Base-by-base conservation (phyloP, 2,888 invertebrate species). In the Saturnia pavonia region DNA sequence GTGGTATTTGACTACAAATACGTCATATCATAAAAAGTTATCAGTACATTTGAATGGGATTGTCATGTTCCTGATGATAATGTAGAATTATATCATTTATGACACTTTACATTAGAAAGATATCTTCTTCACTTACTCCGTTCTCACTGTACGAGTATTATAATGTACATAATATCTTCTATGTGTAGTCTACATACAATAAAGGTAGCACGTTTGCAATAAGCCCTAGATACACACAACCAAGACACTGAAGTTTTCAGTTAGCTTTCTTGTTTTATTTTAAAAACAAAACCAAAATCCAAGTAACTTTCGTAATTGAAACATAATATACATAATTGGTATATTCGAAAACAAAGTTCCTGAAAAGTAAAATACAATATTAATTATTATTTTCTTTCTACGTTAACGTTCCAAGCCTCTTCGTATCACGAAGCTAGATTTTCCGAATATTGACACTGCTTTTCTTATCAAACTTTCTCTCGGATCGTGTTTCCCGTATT, bases 401-500 rank as follows among this genome's bases (percentile, higher is more conserved):
- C 45, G 54, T 1, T 54, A 54, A 22, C 22, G 19, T 22, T 54
- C 22, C 9, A 22, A 70, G 65, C 67, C 72, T 22, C 70, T 75
- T 78, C 82, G 78, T 84, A 87, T 84, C 83, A 77, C 80, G 80
- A 76, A 80, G 85, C 82, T 85, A 86, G 65, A n/a, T 40, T 40
- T 65, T 85, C 80, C 79, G 88, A 91, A 91, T 87, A 89, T 78
- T 74, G 80, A 78, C 74, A 71, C 75, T 85, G 87, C 81, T 86
- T 87, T 77, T 75, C 73, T 75, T 77, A 76, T 70, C 75, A 77
- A 87, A 88, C 80, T 87, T 88, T 79, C 78, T 78, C 74, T 72
- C 72, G 79, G 82, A 87, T 86, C 84, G 85, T 85, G 86, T 87
- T 88, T 87, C 87, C 79, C 27, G 85, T 91, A 89, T 91, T 91